Evolutionary conservation across 2,888 invertebrate genomes (phyloP), one percentile per base, ranked within the genome.

Genomic region (Saturnia pavonia): DNA sequence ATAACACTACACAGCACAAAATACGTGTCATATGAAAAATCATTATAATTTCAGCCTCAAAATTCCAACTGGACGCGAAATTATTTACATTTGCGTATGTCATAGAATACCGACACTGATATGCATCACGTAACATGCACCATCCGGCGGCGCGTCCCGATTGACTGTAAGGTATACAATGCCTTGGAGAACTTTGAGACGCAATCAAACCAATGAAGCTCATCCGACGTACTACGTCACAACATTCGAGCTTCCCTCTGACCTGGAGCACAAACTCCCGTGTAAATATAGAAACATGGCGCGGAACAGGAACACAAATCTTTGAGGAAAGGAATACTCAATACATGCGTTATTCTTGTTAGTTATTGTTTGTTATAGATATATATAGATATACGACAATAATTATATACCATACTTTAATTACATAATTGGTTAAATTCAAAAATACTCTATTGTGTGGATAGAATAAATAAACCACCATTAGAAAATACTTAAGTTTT

Each of bases 271-370:
- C 89, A 86, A 86, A 90, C 88, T 83, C 85, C 84, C 85, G 90
- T 83, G 89, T 92, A 92, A 91, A 92, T 92, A 91, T 93, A 93
- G 92, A 92, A 88, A 88, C 88, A 82, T 85, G 82, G 82, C 87
- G 84, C 86, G 85, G 83, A 89, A 88, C 89, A 92, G 88, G 90
- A 91, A 90, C 90, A 89, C 86, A 87, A 87, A 84, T 86, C 87
- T 83, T 78, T 85, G 85, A 82, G 85, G 83, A 85, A 86, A 84
- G 86, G 80, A 88, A 87, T 82, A 86, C 80, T 27, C 40, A 25
- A 34, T 51, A 40, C 27, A 43, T 42, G 43, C 54, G 80, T 78
- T 79, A 71, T 74, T 11, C n/a, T 65, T 54, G 22, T 9, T 40
- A 11, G 40, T 65, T n/a, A 65, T 40, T 65, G n/a, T 40, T 65